Evolutionary conservation across 2,797 vertebrate genomes (phyloP), one percentile per base, ranked within the genome.

Genomic region (Myotis pilosus): DNA sequence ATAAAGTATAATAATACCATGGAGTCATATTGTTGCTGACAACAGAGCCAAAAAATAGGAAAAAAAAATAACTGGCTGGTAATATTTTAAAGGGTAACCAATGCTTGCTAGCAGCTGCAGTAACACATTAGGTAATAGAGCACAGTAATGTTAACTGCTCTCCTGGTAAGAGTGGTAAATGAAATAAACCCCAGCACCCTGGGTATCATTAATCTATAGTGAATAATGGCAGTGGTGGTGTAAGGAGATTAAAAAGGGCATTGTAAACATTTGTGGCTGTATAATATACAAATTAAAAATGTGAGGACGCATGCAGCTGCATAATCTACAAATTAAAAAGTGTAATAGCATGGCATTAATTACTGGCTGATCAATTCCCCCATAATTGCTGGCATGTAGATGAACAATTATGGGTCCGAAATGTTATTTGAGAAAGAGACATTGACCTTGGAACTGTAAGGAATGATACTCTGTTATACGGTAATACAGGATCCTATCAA

Each of bases 271-370:
- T 98, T 98, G 98, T 98, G 98, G 98, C 98, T 98, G 98, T 98
- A 98, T 98, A 98, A 98, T 98, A 98, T 98, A 98, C 98, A 98
- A 98, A 98, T 98, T 98, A 98, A 98, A 98, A 98, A 98, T 98
- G 98, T 98, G 98, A 97, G 98, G 98, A 98, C 5, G 97, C 97
- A 98, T 97, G 96, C 98, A 98, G 98, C 98, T 98, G 98, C 98
- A 98, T 98, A 98, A 98, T 98, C 98, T 98, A 98, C 98, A 98
- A 98, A 98, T 98, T 98, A 98, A 98, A 98, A 98, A 98, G 97
- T 98, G 98, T 98, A 98, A 98, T 98, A 98, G 98, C 97, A 96
- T 97, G 97, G 97, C 98, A 98, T 98, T 98, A 98, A 98, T 98
- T 98, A 98, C 98, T 92, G 96, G 97, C 98, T 98, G 98, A 98